phyloP scores from a whole-genome alignment of 2,797 vertebrate species.

The Sternarchorhynchus goeldii region DNA sequence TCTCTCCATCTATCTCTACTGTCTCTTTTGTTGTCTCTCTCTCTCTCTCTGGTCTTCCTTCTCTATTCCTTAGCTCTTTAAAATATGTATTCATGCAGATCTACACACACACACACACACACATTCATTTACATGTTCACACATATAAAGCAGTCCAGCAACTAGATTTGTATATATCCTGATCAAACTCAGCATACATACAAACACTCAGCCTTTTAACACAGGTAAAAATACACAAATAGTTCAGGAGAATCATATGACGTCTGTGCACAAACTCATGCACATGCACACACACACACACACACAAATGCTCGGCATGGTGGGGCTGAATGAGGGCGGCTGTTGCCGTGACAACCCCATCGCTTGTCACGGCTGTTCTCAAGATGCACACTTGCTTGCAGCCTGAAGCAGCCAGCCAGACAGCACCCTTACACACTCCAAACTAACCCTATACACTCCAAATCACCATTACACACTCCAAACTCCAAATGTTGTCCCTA shows the following conservation, averaged over 20 bases:
- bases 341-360: slow-evolving; percentile 59
- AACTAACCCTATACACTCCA: background rate
- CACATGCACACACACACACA: slow-evolving; percentile 36
- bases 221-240: slow-evolving; percentile 24
- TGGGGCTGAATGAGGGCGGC: slow-evolving; percentile 42
- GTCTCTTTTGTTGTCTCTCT: slow-evolving; percentile 14
- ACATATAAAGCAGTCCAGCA: slow-evolving; percentile 1
- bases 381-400: slow-evolving; percentile 38
- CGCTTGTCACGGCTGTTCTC: slow-evolving; percentile 45
- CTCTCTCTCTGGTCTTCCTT: background rate
- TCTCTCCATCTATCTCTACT: slow-evolving; percentile 9
- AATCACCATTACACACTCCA: slow-evolving; percentile 6
- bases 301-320: slow-evolving; percentile 34
- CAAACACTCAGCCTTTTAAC: slow-evolving; percentile 6
- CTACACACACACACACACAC: slow-evolving; percentile 44
- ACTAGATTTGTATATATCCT: background rate
- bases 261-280: slow-evolving; percentile 31
- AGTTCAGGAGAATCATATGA: slow-evolving; percentile 36
- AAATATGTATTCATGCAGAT: slow-evolving; percentile 36
- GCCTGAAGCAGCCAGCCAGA: slow-evolving; percentile 46
- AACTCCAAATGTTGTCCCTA: too few species aligned
- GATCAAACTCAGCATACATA: background rate
- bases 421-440: slow-evolving; percentile 23
- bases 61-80: slow-evolving; percentile 10
- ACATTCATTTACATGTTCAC: slow-evolving; percentile 42